Conservation (phyloP, 2,888 invertebrate species). For the Endomychus coccineus region DNA sequence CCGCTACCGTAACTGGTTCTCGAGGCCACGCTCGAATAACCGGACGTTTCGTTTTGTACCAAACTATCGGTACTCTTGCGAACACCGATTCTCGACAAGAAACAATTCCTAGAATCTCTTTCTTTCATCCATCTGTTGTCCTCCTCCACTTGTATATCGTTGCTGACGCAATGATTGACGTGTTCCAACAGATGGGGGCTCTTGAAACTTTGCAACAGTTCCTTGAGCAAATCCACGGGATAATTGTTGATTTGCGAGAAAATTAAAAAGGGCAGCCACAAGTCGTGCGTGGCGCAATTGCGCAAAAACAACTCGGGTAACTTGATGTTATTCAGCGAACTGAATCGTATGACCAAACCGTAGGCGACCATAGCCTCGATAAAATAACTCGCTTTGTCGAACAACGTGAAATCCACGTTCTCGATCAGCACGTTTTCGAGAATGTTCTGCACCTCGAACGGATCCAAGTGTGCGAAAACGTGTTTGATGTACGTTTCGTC, state of each 20-base stretch:
- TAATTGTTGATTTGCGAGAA: slow-evolving; percentile 64
- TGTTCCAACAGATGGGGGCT: slow-evolving; percentile 54
- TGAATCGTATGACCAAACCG: slow-evolving; percentile 55
- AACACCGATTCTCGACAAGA: slow-evolving; percentile 39
- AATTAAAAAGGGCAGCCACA: slow-evolving; percentile 65
- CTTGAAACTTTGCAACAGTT: slow-evolving; percentile 51
- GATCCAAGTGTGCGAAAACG: slow-evolving; percentile 23
- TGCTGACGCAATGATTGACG: slow-evolving; percentile 45
- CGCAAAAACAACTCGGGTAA: slow-evolving; percentile 54
- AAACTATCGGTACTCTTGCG: slow-evolving; percentile 26
- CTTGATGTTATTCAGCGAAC: slow-evolving; percentile 49
- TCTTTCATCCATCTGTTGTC: slow-evolving; percentile 32
- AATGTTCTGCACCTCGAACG: slow-evolving; percentile 26
- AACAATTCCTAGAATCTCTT: slow-evolving; percentile 39
- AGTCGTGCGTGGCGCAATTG: slow-evolving; percentile 52
- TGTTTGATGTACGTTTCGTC: slow-evolving; percentile 17
- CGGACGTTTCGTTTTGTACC: slow-evolving; percentile 17
- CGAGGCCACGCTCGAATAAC: slow-evolving; percentile 21
- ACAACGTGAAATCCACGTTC: slow-evolving; percentile 33
- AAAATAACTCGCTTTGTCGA: slow-evolving; percentile 40
- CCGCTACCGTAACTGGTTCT: slow-evolving; percentile 32
- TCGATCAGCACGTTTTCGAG: slow-evolving; percentile 45
- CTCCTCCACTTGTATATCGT: slow-evolving; percentile 35
- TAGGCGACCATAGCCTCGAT: slow-evolving; percentile 48
- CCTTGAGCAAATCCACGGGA: slow-evolving; percentile 54